phyloP scores from a whole-genome alignment of 2,113 vertebrate species.

The Passer montanus region DNA sequence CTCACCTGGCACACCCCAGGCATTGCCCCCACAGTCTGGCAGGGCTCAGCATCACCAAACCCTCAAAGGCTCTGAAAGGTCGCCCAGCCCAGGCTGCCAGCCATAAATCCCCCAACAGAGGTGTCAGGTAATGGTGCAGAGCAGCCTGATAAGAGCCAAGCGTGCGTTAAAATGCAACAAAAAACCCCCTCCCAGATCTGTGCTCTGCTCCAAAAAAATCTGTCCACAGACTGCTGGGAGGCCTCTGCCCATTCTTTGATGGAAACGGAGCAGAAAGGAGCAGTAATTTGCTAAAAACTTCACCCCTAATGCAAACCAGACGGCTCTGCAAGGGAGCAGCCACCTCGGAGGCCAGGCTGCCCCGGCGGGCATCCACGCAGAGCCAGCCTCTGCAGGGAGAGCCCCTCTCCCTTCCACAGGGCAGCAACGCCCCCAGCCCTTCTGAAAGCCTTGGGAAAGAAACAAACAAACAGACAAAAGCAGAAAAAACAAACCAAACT shows the following conservation, averaged over 20 bases:
- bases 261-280: conserved; percentile 50
- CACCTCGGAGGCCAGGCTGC: neutral
- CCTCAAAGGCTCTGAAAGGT: neutral
- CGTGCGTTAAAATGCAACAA: neutral
- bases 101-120: neutral
- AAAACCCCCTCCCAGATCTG: neutral
- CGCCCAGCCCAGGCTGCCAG: neutral
- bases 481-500: neutral
- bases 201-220: neutral
- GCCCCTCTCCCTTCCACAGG: neutral
- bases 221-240: neutral
- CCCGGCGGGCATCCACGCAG: accelerated
- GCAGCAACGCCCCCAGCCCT: accelerated
- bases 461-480: neutral
- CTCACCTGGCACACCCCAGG: neutral
- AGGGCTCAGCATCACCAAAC: neutral
- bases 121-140: neutral
- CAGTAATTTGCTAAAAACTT: conserved; percentile 39
- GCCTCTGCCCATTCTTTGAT: conserved; percentile 27
- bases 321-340: conserved; percentile 4
- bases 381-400: neutral
- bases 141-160: neutral
- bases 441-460: neutral
- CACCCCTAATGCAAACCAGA: conserved; percentile 35
- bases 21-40: neutral